Base-by-base conservation (phyloP, 2,888 invertebrate genomes). In the Spisula subtruncata region DNA sequence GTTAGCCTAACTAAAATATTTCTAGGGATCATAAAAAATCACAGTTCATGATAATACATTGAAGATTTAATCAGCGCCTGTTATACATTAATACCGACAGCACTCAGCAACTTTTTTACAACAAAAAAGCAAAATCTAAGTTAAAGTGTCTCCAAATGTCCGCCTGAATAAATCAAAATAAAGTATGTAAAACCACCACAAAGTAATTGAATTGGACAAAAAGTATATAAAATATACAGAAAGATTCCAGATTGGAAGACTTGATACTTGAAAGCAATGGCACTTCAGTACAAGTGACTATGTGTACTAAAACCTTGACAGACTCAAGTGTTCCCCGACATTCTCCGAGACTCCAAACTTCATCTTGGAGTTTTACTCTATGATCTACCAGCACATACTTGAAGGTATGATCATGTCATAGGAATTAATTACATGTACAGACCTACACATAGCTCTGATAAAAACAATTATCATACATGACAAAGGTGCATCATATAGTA, bases 181-280 rank as follows among this genome's bases (percentile, higher is more conserved):
- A 66, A 66, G 60, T 66, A 66, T 12, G 60, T 25, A 66, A 66
- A 66, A 66, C n/a, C 60, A 66, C 60, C 60, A 10, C 16, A 66
- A 66, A 66, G 60, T 66, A 66, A 66, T 66, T 66, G 60, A 66
- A 66, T 66, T 66, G 60, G 60, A 25, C 60, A 66, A 66, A 51
- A 66, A n/a, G 25, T 66, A 25, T 25, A 25, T 51, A 66, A 66
- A 66, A 66, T 25, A 66, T 66, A 66, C 25, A 66, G 25, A 66
- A 25, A 66, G n/a, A 2, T 4, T 60, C 60, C 60, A 60, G 60
- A 60, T 60, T 25, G 14, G 60, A 60, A 20, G 60, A 60, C 60
- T 60, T 20, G 18, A 60, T 25, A 60, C 60, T 60, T 60, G 25
- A 60, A 60, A 60, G 60, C 20, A 25, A 41, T 41, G 25, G 25